phyloP scores from a whole-genome alignment of 2,113 vertebrate species.

The Bujurquina vittata region DNA sequence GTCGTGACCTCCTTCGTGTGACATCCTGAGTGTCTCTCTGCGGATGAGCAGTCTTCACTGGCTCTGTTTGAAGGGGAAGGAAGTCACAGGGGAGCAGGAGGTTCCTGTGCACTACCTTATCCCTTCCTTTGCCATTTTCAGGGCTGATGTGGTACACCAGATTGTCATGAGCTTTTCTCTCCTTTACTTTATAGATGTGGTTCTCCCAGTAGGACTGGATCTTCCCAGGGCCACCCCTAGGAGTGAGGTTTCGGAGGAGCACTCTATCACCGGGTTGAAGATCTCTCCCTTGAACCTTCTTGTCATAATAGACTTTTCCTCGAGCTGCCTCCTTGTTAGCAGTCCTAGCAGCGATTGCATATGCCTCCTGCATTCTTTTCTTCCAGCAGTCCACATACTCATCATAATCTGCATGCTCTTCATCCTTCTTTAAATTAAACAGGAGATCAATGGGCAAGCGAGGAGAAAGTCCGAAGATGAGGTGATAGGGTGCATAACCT shows the following conservation, averaged over 20 bases:
- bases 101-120: neutral
- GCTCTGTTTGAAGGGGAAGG: neutral
- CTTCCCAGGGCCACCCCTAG: conserved; percentile 19
- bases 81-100: conserved; percentile 8
- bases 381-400: conserved; percentile 5
- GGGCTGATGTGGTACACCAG: conserved; percentile 20
- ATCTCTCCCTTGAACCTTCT: neutral
- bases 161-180: conserved; percentile 16
- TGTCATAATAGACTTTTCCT: conserved; percentile 28
- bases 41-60: neutral
- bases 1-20: neutral
- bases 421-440: neutral
- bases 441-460: neutral
- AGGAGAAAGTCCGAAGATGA: neutral
- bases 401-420: neutral
- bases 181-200: conserved; percentile 20
- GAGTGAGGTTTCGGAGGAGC: conserved; percentile 17
- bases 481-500: neutral
- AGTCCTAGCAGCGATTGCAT: neutral
- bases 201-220: conserved; percentile 41
- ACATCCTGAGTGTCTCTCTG: neutral
- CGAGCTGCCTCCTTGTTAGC: neutral
- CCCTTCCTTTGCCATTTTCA: neutral
- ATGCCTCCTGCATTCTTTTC: conserved; percentile 16
- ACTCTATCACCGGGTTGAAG: neutral